Conservation (phyloP, 1,140 invertebrate species). For the Drosophila sucinea region DNA sequence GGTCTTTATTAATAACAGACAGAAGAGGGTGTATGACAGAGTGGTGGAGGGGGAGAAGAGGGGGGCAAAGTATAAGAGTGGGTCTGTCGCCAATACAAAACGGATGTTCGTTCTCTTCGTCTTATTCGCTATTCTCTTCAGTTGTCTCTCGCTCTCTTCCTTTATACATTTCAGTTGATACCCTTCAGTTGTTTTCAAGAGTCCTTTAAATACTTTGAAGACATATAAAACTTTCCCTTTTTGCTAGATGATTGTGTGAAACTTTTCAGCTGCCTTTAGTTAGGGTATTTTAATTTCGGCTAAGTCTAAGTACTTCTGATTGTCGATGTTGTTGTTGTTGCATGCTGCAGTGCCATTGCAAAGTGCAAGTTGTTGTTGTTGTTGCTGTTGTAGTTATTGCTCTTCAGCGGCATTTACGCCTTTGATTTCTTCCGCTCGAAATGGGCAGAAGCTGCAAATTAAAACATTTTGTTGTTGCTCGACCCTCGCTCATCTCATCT, state of each 20-base stretch:
- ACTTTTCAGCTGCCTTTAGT: neutral
- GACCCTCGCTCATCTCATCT: conserved; percentile 25
- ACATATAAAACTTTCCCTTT: no score
- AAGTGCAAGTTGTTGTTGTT: conserved; percentile 17
- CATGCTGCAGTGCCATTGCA: conserved; percentile 39
- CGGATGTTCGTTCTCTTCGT: conserved; percentile 57
- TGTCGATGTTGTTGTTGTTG: conserved; percentile 26
- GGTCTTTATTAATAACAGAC: conserved; percentile 83
- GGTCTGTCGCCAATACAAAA: conserved; percentile 77
- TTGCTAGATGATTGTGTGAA: no score
- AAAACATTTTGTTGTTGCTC: conserved; percentile 69
- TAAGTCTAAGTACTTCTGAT: neutral
- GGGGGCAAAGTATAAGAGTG: neutral
- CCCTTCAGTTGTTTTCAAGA: neutral
- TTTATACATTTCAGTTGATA: neutral
- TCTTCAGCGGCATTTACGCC: conserved; percentile 61
- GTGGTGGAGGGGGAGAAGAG: conserved; percentile 16
- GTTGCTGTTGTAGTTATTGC: conserved; percentile 13
- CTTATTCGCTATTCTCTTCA: conserved; percentile 23
- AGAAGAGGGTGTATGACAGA: conserved; percentile 22
- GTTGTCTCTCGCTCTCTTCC: conserved; percentile 6
- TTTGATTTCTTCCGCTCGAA: conserved; percentile 79
- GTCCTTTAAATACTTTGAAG: neutral
- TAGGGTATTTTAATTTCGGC: neutral
- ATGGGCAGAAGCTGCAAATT: conserved; percentile 81